phyloP scores from a whole-genome alignment of 2,888 invertebrate species.

The Lumbricus terrestris region DNA sequence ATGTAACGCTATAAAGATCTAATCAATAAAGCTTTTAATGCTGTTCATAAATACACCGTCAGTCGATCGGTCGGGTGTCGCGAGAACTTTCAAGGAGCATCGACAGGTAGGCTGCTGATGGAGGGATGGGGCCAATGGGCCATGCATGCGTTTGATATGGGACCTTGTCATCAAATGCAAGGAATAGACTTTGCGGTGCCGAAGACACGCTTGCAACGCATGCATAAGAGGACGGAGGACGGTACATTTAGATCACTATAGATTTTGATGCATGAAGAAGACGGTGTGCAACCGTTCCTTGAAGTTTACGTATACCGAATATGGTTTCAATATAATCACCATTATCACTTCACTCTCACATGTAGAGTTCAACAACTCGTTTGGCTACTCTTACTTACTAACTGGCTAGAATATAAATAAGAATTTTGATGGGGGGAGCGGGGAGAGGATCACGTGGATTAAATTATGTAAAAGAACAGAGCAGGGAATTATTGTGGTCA shows the following conservation, averaged over 20 bases:
- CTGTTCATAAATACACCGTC: too few species aligned
- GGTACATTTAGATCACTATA: too few species aligned
- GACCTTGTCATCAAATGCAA: not conserved
- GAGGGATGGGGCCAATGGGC: too few species aligned
- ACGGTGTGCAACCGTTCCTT: not conserved
- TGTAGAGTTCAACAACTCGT: not conserved
- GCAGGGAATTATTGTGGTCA: not conserved
- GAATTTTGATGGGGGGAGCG: too few species aligned
- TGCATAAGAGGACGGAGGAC: not conserved
- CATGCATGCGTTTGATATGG: too few species aligned
- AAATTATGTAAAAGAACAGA: not conserved
- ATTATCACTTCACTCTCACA: not conserved
- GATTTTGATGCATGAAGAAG: not conserved
- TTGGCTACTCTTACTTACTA: not conserved
- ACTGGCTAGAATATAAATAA: not conserved
- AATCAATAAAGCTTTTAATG: not conserved
- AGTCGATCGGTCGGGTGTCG: too few species aligned
- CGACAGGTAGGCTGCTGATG: too few species aligned
- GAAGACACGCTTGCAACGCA: not conserved
- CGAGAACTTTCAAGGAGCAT: not conserved
- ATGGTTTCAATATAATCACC: not conserved
- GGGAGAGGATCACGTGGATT: too few species aligned
- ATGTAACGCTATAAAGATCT: not conserved
- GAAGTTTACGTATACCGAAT: too few species aligned
- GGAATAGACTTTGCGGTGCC: too few species aligned